Percentiles rank a stretch among this genome's conserved stretches.
These are phyloP conservation scores for Octodon degus DNA, from an alignment of 2,113 vertebrate genomes.

Conservation along the genomic window DNA sequence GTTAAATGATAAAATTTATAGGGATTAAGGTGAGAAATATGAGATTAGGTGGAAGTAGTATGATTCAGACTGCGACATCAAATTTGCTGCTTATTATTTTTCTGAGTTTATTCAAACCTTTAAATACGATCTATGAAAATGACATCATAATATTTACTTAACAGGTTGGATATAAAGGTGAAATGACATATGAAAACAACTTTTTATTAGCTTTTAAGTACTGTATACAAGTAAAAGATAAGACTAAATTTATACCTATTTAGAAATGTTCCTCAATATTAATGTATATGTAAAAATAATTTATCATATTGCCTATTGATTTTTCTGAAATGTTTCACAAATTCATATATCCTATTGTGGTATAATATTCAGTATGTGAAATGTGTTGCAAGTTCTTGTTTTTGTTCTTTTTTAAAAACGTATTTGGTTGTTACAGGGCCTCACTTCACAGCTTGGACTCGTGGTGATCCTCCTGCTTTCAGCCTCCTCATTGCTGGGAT, in stretches of 20 bases:
- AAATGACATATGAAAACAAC: not conserved
- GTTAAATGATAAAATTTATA: constrained; percentile 17
- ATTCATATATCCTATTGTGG: not conserved
- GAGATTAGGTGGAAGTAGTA: not conserved
- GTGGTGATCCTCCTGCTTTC: too few species aligned
- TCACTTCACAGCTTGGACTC: too few species aligned
- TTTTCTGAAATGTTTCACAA: constrained; percentile 11
- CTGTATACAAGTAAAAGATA: not conserved
- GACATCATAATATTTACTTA: not conserved
- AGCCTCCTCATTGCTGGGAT: too few species aligned
- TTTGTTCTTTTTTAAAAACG: too few species aligned
- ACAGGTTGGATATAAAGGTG: not conserved
- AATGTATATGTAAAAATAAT: not conserved
- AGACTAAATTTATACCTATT: not conserved
- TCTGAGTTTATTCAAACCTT: not conserved
- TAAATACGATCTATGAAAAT: constrained; percentile 29
- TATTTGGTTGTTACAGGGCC: too few species aligned
- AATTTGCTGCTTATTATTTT: not conserved
- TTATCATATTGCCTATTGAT: not conserved
- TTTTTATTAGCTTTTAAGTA: not conserved
- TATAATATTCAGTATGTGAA: not conserved
- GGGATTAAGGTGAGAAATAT: not conserved
- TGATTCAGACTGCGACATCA: not conserved
- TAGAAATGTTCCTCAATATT: not conserved
- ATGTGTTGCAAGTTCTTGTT: not conserved